Base-by-base conservation (phyloP, 2,113 vertebrate genomes). In the Microtus oregoni region DNA sequence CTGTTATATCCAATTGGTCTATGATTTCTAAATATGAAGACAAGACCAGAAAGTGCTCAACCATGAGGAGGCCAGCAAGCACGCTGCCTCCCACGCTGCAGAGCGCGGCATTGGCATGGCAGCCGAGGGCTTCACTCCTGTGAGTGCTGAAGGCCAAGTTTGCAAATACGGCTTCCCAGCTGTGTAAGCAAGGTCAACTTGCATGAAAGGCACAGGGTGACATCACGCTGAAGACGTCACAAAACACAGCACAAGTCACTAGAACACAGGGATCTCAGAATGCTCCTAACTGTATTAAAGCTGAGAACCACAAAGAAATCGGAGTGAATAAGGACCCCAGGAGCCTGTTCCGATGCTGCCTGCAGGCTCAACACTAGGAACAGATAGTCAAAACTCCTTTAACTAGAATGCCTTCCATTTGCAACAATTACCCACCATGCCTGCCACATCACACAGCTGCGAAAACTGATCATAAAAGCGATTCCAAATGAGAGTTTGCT, bases 131-230 rank as follows among this genome's bases (percentile, higher is more conserved):
- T 97, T 98, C 92, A 97, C 77, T 90, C 93, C 94, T 97, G 96
- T 94, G 97, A 98, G 97, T 98, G 11, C 67, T 13, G 94, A 98
- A 98, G 98, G 96, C 96, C 97, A 96, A 90, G 72, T 96, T 98
- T 97, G 97, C 93, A 98, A 98, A 98, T 93, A 97, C 98, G 97
- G 67, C 88, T 67, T 67, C 96, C 38, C 95, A 97, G 98, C 97
- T 92, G 98, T 97, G 97, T 94, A 93, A 98, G 98, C 97, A 98
- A 96, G 89, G 94, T 92, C 73, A 95, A 96, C 97, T 89, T 85
- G 97, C 96, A 96, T 77, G 94, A 95, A 98, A 98, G 98, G 98
- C 98, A 98, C 98, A 95, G 96, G 90, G 97, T 97, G 98, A 97
- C 95, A 97, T 95, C 96, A 98, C 75, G 72, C 52, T 93, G 94